phyloP scores from a whole-genome alignment of 2,797 vertebrate species.

The Cyprinodon diabolis region DNA sequence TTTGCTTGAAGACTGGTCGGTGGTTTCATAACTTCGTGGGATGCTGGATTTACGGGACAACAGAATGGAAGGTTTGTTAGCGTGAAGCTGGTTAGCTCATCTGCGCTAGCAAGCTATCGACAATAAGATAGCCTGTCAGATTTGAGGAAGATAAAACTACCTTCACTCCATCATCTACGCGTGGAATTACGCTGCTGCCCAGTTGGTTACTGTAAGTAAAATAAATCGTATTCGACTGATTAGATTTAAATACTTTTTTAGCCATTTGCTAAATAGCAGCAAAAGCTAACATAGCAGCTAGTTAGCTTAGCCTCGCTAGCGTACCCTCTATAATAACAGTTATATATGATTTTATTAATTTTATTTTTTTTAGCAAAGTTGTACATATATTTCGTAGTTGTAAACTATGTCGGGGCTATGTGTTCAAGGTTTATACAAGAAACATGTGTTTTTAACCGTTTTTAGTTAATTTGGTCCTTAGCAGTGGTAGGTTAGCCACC shows the following conservation, averaged over 20 bases:
- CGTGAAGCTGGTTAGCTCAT: conserved; percentile 43
- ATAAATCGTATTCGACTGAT: background rate
- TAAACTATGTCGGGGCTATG: fast-evolving
- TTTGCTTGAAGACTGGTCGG: background rate
- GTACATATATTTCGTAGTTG: background rate
- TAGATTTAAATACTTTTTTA: conserved; percentile 2
- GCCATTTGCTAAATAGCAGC: conserved; percentile 10
- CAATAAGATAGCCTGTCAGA: background rate
- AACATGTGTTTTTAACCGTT: background rate
- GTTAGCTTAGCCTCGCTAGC: conserved; percentile 6
- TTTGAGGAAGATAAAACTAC: background rate
- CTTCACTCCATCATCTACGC: background rate
- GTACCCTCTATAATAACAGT: background rate
- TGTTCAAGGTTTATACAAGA: background rate
- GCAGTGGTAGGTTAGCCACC: background rate
- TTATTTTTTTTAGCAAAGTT: background rate
- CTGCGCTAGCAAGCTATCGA: conserved; percentile 35
- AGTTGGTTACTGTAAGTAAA: conserved; percentile 36
- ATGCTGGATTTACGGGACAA: background rate
- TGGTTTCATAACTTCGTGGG: background rate
- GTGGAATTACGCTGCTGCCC: background rate
- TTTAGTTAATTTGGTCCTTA: background rate
- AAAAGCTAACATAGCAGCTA: conserved; percentile 2
- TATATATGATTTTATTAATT: too few species aligned
- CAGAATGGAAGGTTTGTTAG: conserved; percentile 13